Base-by-base conservation (phyloP, 2,888 invertebrate species). In the Lochmaea capreae region DNA sequence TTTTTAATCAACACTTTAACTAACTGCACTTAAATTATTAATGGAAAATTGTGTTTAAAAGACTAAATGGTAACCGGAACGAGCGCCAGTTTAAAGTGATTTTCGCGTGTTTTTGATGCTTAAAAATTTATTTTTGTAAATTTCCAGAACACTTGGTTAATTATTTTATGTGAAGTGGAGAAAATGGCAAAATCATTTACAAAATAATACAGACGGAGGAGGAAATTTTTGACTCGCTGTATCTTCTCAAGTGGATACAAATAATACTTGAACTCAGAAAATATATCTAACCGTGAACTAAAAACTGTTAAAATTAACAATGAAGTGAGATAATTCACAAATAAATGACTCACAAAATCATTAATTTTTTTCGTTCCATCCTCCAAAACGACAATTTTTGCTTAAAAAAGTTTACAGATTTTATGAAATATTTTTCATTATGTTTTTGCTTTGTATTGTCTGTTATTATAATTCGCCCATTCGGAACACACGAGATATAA, bases 1-100 rank as follows among this genome's bases (percentile, higher is more conserved):
- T 79, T 80, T 79, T 79, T 79, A 79, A 79, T 79, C 79, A 79
- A 78, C 78, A 77, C 78, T 79, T 69, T 74, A 79, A 79, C 77
- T 78, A 79, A 79, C 78, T 76, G 77, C 76, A 76, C 79, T 76
- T 77, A 76, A 76, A 76, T 78, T 77, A 78, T 77, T 78, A 77
- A 77, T 77, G 77, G 76, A 77, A 77, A 75, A 76, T 71, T 76
- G 77, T 77, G 73, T 78, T 78, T 42, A 63, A 63, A 63, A n/a
- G 62, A 63, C 16, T 43, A 18, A 63, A 43, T 14, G 62, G 22
- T 63, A 42, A 63, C 18, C 43, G 12, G 16, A 18, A 61, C 33
- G 10, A 54, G n/a, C 33, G n/a, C n/a, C 16, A 11, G 39, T 63
- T 77, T 73, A 43, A 75, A 72, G 66, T 73, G 65, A 75, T 75